These are phyloP conservation scores for Orbicella faveolata DNA, from an alignment of 64 coral and sea anemone genomes.

Conservation along the genomic window DNA sequence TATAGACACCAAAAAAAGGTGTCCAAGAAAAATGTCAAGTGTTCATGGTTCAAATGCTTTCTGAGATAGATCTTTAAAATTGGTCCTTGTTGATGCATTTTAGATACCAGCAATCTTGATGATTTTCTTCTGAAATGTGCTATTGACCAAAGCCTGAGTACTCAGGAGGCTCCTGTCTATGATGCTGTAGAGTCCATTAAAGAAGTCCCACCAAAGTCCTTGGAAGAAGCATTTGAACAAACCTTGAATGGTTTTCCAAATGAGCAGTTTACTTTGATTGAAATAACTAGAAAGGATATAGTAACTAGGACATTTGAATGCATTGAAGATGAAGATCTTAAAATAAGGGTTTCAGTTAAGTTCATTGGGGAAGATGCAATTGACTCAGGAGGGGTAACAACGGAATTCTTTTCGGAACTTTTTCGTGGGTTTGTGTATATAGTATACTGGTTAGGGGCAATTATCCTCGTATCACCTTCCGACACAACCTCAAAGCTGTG, in stretches of 20 bases:
- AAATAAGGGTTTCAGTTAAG: slow-evolving; percentile 29
- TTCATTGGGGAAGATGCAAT: slow-evolving; percentile 52
- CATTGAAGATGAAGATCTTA: slow-evolving; percentile 44
- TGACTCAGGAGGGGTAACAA: slow-evolving; percentile 38
- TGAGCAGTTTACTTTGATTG: slow-evolving; percentile 50
- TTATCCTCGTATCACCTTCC: slow-evolving; percentile 50
- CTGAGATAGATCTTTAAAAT: not conserved
- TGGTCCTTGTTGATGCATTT: slow-evolving; percentile 21
- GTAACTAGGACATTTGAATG: slow-evolving; percentile 47
- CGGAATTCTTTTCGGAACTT: slow-evolving; percentile 41
- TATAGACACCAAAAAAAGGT: no score
- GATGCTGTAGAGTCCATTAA: not conserved
- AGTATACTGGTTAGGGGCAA: slow-evolving; percentile 21
- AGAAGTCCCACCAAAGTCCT: slow-evolving; percentile 39
- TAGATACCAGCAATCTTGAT: slow-evolving; percentile 36
- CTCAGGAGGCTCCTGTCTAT: not conserved
- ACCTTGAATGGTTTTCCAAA: slow-evolving; percentile 22
- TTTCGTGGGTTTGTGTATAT: slow-evolving; percentile 37
- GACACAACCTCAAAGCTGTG: slow-evolving; percentile 43
- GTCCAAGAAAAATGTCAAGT: not conserved
- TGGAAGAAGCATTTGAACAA: slow-evolving; percentile 44
- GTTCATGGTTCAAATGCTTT: not conserved
- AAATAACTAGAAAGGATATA: slow-evolving; percentile 58
- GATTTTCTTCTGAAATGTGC: slow-evolving; percentile 44
- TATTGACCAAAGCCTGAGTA: slow-evolving; percentile 39